These are phyloP conservation scores for Allolobophora icterica DNA, from an alignment of 2,888 invertebrate species.

Conservation along the genomic window DNA sequence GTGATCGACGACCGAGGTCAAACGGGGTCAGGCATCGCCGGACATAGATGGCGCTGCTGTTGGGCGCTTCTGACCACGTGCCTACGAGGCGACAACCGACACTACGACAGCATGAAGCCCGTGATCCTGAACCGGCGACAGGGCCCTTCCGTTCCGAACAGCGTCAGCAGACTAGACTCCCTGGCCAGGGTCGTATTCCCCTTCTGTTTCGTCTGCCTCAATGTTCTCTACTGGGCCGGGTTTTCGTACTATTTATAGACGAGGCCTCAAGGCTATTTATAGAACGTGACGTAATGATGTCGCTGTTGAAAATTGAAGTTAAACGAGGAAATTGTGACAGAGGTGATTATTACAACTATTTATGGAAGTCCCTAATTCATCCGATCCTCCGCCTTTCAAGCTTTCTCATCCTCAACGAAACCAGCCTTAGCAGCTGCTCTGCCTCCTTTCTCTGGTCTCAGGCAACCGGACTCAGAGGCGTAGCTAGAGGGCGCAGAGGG, in stretches of 20 bases:
- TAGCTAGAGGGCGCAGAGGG: no score
- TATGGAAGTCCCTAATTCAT: no score
- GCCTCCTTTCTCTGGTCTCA: no score
- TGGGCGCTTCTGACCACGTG: conserved; percentile 49
- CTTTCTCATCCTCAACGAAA: no score
- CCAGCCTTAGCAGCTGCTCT: no score
- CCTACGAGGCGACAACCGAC: conserved; percentile 44
- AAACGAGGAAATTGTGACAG: neutral
- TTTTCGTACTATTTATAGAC: conserved; percentile 49
- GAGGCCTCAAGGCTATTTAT: neutral
- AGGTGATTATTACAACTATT: neutral
- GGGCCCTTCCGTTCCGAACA: conserved; percentile 37
- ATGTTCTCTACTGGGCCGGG: conserved; percentile 50
- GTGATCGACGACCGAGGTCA: conserved; percentile 45
- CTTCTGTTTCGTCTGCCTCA: conserved; percentile 48
- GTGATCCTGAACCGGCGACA: conserved; percentile 33
- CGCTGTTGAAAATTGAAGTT: neutral
- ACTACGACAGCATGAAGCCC: conserved; percentile 45
- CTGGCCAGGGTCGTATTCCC: conserved; percentile 49
- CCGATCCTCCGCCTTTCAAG: no score
- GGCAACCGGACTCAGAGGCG: no score
- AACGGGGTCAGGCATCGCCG: neutral
- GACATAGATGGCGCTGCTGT: conserved; percentile 39
- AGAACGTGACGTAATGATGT: neutral
- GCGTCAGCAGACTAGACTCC: conserved; percentile 49